Evolutionary conservation across 1,140 invertebrate species (phyloP), one percentile per base, ranked within the genome.

Genomic region (Ditylenchus dipsaci): DNA sequence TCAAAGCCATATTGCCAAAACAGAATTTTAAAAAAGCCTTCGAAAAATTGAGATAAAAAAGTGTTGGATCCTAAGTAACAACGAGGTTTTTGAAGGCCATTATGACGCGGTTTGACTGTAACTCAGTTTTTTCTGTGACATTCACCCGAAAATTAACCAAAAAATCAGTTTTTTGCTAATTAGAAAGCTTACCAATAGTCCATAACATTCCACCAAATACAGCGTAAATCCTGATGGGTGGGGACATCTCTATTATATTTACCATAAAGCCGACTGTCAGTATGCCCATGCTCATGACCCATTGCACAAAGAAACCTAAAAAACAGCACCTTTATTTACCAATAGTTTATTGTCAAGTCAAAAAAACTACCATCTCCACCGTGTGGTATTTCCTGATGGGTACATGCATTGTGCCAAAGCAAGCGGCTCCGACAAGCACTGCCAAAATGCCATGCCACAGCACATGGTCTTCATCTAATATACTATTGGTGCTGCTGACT

Each of bases 221-320:
- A 42, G 53, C 63, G 9, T 26, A 17, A 26, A 56, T 21, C 23
- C 38, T 47, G 15, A 72, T 29, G 0, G 71, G 70, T 15, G 71
- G 71, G 26, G 45, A 73, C n/a, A 58, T 69, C 43, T 53, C 57
- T 15, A 57, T 53, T 19, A 30, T 38, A 57, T 73, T 72, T 7
- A 72, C 57, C 9, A 56, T 45, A 43, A 72, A 72, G 29, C 69
- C 69, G 33, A 65, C 45, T 26, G 59, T 60, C 17, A 72, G 21
- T 23, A 49, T 73, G 47, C 69, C 71, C 19, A 72, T 57, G 13
- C 58, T 65, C 71, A 72, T 72, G 0, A 62, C 61, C 62, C 60
- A 72, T 42, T 72, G 71, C 11, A 73, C 60, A 66, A 72, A 72
- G 29, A 72, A 13, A 1, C 58, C 65, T 67, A 61, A 67, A 53